A percentile compares a stretch with the other conserved stretches of the same genome.
Evolutionary conservation across 1,140 invertebrate genomes (phyloP).

Genomic region (Drosophila ambigua): DNA sequence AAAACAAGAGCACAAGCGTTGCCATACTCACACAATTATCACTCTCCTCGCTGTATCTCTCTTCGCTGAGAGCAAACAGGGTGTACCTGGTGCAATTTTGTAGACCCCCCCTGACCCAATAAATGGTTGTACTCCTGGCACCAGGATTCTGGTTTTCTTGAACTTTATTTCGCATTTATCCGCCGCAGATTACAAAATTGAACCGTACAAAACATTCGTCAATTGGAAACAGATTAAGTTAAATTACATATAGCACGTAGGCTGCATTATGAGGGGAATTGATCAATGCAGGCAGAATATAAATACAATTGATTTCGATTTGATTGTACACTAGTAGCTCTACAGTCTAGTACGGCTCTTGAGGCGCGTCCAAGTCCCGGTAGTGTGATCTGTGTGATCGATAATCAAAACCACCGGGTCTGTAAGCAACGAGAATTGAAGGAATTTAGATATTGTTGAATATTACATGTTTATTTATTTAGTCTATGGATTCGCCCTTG

Average conservation of each 20-base stretch:
- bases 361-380: constrained; percentile 94
- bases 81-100: not conserved
- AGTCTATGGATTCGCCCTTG: constrained; percentile 40
- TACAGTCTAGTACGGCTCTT: constrained; percentile 87
- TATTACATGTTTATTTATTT: constrained; percentile 25
- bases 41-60: not conserved
- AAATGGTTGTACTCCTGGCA: too few species aligned
- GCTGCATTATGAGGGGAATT: not conserved
- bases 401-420: constrained; percentile 89
- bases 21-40: not conserved
- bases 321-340: constrained; percentile 15
- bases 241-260: not conserved
- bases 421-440: constrained; percentile 84
- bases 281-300: constrained; percentile 13
- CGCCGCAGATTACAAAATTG: constrained; percentile 31
- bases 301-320: constrained; percentile 38
- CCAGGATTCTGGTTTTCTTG: not conserved
- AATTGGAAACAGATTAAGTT: constrained; percentile 24
- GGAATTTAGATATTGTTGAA: constrained; percentile 50
- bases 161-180: constrained; percentile 32
- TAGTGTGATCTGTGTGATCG: constrained; percentile 93
- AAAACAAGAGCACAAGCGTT: constrained; percentile 26
- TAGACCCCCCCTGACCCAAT: too few species aligned
- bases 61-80: constrained; percentile 5
- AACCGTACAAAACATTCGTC: constrained; percentile 47